A percentile compares a stretch with the other conserved stretches of the same genome.
Evolutionary conservation across 2,888 invertebrate genomes (phyloP).

Genomic region (Diachrysia chrysitis): DNA sequence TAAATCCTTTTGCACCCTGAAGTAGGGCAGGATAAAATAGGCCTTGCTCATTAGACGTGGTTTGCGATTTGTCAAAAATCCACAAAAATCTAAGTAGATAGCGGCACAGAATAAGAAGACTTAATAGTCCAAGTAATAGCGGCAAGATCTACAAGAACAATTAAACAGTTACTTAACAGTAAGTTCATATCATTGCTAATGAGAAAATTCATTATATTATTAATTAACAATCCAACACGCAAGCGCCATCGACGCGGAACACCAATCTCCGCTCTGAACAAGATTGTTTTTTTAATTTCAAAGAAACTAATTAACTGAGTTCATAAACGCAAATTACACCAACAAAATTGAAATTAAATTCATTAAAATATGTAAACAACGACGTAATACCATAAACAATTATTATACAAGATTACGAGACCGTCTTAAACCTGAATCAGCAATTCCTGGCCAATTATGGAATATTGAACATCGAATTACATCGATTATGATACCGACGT

Average conservation of each 20-base stretch:
- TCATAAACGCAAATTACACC: neutral
- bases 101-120: too few species aligned
- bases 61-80: too few species aligned
- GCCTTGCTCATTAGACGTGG: too few species aligned
- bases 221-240: too few species aligned
- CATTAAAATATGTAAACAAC: neutral
- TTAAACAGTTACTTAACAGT: too few species aligned
- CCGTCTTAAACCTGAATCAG: neutral
- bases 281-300: neutral
- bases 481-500: neutral
- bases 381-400: conserved; percentile 4
- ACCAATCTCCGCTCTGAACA: neutral
- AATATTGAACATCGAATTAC: neutral
- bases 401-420: neutral
- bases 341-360: neutral
- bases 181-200: too few species aligned
- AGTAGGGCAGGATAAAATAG: too few species aligned
- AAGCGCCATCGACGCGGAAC: neutral
- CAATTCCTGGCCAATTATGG: neutral
- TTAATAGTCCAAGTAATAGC: too few species aligned
- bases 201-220: too few species aligned
- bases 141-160: too few species aligned
- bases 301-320: neutral
- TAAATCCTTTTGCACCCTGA: too few species aligned
- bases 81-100: too few species aligned